These are phyloP conservation scores for Accipiter virgatus DNA, from an alignment of 2,113 vertebrate genomes.

Conservation along the genomic window DNA sequence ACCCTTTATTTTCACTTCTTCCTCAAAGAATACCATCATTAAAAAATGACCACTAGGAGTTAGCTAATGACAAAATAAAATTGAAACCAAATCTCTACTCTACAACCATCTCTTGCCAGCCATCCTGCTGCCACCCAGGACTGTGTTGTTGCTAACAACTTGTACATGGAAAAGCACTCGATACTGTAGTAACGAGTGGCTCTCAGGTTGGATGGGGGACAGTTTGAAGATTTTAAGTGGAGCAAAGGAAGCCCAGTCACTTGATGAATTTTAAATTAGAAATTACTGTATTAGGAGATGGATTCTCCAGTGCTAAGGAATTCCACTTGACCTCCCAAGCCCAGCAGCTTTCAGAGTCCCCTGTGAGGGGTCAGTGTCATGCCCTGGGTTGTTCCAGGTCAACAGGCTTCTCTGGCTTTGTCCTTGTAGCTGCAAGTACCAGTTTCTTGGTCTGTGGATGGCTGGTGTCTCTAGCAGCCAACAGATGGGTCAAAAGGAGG, in stretches of 20 bases:
- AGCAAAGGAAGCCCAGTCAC: neutral
- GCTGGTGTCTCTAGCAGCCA: neutral
- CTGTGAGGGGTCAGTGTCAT: neutral
- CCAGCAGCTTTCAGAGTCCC: neutral
- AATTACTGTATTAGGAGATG: neutral
- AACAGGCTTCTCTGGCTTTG: neutral
- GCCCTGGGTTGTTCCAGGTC: neutral
- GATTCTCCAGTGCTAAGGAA: neutral
- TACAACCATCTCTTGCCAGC: neutral
- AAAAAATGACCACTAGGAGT: neutral
- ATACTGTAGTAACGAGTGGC: neutral
- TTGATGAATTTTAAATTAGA: constrained; percentile 12
- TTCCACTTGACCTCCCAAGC: neutral
- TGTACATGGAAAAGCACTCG: neutral
- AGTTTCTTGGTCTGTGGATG: neutral
- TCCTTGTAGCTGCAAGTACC: neutral
- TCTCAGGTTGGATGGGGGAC: neutral
- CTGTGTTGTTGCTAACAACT: neutral
- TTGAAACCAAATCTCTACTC: neutral
- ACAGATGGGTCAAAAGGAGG: neutral
- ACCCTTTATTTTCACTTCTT: neutral
- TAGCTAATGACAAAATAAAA: neutral
- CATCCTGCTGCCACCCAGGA: neutral
- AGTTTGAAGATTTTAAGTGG: neutral
- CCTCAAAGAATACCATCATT: neutral